Evolutionary conservation across 2,888 invertebrate species (phyloP).

Genomic region (Penaeus monodon): DNA sequence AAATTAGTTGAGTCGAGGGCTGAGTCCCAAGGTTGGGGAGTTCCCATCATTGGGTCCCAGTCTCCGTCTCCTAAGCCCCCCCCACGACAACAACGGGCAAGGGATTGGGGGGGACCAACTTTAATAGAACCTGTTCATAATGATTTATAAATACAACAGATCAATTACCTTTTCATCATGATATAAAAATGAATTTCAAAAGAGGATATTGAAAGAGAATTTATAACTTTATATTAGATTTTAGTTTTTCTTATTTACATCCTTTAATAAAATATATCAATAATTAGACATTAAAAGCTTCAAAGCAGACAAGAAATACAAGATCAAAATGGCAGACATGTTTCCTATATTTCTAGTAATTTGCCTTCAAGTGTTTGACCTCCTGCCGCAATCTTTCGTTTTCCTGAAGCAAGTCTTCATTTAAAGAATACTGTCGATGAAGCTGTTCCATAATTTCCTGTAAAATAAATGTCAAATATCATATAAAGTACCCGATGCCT

Average conservation of each 20-base stretch:
- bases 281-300: not conserved
- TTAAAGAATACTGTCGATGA: constrained; percentile 44
- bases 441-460: constrained; percentile 50
- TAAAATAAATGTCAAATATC: constrained; percentile 3
- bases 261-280: constrained; percentile 1
- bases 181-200: too few species aligned
- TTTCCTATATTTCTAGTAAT: constrained; percentile 22
- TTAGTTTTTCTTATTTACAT: not conserved
- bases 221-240: too few species aligned
- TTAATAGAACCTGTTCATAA: too few species aligned
- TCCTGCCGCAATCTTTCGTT: constrained; percentile 43
- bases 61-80: too few species aligned
- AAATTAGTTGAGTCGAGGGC: too few species aligned
- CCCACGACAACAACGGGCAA: too few species aligned
- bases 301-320: not conserved
- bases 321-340: not conserved
- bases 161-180: too few species aligned
- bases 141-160: too few species aligned
- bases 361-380: constrained; percentile 29
- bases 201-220: too few species aligned
- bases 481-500: not conserved
- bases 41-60: too few species aligned
- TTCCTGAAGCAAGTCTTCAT: constrained; percentile 38
- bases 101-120: too few species aligned
- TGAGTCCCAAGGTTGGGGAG: too few species aligned